phyloP scores from a whole-genome alignment of 2,797 vertebrate species.

The Danio jaintianensis region DNA sequence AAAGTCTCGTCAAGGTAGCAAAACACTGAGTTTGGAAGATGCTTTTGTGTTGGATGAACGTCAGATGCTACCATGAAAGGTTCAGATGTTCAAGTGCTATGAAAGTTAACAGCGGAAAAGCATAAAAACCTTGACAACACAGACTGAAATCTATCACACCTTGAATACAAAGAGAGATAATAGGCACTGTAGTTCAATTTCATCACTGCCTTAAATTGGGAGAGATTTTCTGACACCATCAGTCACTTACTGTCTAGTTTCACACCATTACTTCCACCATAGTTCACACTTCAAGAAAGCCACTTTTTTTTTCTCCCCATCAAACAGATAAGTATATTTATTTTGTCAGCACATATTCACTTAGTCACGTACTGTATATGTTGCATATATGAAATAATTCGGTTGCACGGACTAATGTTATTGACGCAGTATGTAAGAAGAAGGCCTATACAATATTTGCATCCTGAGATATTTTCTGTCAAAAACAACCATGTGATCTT shows the following conservation, averaged over 20 bases:
- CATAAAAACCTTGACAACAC: conserved; percentile 54
- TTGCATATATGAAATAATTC: conserved; percentile 11
- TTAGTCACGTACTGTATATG: background rate
- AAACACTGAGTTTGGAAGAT: conserved; percentile 23
- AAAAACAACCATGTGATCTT: background rate
- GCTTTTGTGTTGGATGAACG: background rate
- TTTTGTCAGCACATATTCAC: conserved; percentile 45
- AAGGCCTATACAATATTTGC: background rate
- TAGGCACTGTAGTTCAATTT: conserved; percentile 73
- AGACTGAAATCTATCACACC: conserved; percentile 61
- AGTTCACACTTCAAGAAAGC: conserved; percentile 49
- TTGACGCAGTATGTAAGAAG: background rate
- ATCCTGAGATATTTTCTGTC: background rate
- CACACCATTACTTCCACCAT: conserved; percentile 67
- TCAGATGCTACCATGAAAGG: conserved; percentile 45
- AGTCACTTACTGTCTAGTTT: conserved; percentile 67
- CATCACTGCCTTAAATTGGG: conserved; percentile 71
- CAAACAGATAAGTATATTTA: conserved; percentile 35
- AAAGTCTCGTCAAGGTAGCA: conserved; percentile 38
- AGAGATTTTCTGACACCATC: conserved; percentile 65
- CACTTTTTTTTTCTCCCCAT: conserved; percentile 51
- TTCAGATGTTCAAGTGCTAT: conserved; percentile 38
- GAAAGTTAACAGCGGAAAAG: background rate
- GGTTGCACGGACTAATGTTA: background rate
- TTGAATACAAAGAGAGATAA: conserved; percentile 70